Evolutionary conservation across 1,140 invertebrate species (phyloP).

Genomic region (Scaptodrosophila lebanonensis): DNA sequence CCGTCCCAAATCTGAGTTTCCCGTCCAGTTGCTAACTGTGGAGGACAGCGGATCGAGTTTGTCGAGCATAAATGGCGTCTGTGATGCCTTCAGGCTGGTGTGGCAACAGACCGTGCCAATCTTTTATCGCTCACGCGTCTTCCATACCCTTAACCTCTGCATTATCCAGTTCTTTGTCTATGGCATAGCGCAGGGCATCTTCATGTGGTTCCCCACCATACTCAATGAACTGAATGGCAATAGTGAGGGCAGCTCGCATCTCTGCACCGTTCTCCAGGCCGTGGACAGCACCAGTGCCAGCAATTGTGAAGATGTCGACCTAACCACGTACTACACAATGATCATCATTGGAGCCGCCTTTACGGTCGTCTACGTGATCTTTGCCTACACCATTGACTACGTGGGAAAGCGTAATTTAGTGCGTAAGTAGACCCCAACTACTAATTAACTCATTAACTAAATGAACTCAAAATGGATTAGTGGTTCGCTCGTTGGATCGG

Average conservation of each 20-base stretch:
- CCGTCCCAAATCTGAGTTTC: constrained; percentile 36
- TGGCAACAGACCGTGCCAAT: constrained; percentile 78
- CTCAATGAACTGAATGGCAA: constrained; percentile 54
- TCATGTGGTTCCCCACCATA: constrained; percentile 77
- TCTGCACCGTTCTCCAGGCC: constrained; percentile 43
- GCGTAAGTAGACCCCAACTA: constrained; percentile 64
- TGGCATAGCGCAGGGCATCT: constrained; percentile 73
- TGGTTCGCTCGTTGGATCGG: no score
- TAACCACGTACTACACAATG: constrained; percentile 47
- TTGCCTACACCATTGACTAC: constrained; percentile 64
- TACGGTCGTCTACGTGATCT: constrained; percentile 54
- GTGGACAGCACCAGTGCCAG: neutral
- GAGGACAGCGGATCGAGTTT: constrained; percentile 46
- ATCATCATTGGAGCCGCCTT: constrained; percentile 63
- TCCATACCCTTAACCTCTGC: constrained; percentile 80
- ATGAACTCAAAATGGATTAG: no score
- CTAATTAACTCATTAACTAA: no score
- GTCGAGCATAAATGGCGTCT: constrained; percentile 42
- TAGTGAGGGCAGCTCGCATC: neutral
- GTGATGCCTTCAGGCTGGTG: constrained; percentile 65
- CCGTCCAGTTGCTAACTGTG: constrained; percentile 40
- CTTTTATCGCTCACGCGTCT: constrained; percentile 78
- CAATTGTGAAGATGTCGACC: constrained; percentile 22
- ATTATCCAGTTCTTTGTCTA: constrained; percentile 79
- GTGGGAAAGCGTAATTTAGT: constrained; percentile 62